Evolutionary conservation across 2,113 vertebrate species (phyloP), one percentile per base, ranked within the genome.

Genomic region (Eptatretus burgeri): DNA sequence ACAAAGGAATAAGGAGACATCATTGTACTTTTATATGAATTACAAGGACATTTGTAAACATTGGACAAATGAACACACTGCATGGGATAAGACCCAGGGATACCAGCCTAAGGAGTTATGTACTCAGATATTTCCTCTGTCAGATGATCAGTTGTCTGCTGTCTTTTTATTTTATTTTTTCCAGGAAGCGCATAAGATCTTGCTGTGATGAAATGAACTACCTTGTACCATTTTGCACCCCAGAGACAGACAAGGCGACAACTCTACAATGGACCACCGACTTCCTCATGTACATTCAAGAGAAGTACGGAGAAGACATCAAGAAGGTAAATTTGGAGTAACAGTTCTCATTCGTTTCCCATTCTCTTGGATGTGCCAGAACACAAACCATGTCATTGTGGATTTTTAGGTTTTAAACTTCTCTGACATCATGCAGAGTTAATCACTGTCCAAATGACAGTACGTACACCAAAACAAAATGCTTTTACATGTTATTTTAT

Each of bases 121-220:
- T 17, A 52, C n/a, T 49, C 27, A 13, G 52, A 60, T 16, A 49
- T 18, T 18, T 41, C 13, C 18, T 64, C 51, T 18, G 49, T 13
- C 51, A 13, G 49, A 56, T 13, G 13, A 4, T 14, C 51, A 65
- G 50, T 18, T 14, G 52, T 51, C 10, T 20, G 9, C 14, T 53
- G 51, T 20, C 50, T 13, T 13, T 69, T 64, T n/a, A n/a, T n/a
- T n/a, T n/a, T n/a, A n/a, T n/a, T 71, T 60, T 51, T 67, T 51
- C 13, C 64, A 95, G 91, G 76, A 82, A 78, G 74, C 77, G 74
- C 69, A 94, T 96, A 66, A 81, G 85, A 49, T 69, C 76, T 64
- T 86, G 77, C 64, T 95, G 85, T n/a, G 82, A 95, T 5, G 81
- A 95, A 72, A 68, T 95, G 69, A 96, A 95, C 66, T 74, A 72